phyloP scores from a whole-genome alignment of 2,888 invertebrate genomes.

The Autographa gamma region DNA sequence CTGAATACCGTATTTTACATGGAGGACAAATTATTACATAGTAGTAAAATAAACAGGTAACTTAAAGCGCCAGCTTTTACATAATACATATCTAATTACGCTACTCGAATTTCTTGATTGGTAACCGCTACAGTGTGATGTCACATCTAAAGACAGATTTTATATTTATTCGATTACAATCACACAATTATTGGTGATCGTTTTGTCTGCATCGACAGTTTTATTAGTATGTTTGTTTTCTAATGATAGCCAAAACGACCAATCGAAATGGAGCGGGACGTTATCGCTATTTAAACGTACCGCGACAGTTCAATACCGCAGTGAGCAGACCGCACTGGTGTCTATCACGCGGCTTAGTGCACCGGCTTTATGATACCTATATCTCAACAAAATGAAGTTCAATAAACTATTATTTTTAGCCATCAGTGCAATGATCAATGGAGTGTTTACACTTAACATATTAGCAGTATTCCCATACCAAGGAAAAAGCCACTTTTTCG shows the following conservation, averaged over 20 bases:
- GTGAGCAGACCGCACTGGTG: slow-evolving; percentile 9
- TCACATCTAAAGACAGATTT: too few relatives aligned
- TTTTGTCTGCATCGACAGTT: not conserved
- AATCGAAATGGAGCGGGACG: slow-evolving; percentile 2
- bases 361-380: not conserved
- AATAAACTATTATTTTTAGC: slow-evolving; percentile 33
- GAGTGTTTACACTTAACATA: slow-evolving; percentile 80
- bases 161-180: too few relatives aligned
- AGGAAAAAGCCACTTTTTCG: slow-evolving; percentile 92
- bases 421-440: slow-evolving; percentile 47
- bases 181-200: not conserved
- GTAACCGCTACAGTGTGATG: too few relatives aligned
- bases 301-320: not conserved
- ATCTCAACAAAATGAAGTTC: slow-evolving; percentile 37
- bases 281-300: slow-evolving; percentile 7
- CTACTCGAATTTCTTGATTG: too few relatives aligned
- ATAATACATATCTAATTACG: too few relatives aligned
- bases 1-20: too few relatives aligned
- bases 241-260: slow-evolving; percentile 3
- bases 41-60: too few relatives aligned
- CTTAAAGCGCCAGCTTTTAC: too few relatives aligned
- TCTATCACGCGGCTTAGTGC: slow-evolving; percentile 6
- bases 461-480: slow-evolving; percentile 90
- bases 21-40: too few relatives aligned
- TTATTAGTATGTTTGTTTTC: not conserved